Conservation (phyloP, 2,888 invertebrate genomes). For the Ormyrus rosae region DNA sequence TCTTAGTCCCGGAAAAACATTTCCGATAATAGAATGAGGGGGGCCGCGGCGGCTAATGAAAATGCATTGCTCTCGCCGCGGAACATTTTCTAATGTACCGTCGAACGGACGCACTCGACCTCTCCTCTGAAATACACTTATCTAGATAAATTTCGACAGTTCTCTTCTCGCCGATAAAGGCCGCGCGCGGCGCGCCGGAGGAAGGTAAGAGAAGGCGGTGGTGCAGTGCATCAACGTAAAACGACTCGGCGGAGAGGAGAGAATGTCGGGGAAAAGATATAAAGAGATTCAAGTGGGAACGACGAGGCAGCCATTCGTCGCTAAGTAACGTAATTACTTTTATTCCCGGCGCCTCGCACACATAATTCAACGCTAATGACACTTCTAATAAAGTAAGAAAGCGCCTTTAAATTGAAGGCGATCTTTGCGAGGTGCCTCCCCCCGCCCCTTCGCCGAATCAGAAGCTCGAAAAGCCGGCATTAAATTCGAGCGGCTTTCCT, state of each 20-base stretch:
- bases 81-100: constrained; percentile 39
- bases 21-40: constrained; percentile 26
- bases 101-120: constrained; percentile 15
- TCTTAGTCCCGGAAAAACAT: background rate
- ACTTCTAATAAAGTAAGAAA: too few species aligned
- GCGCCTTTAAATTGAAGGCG: too few species aligned
- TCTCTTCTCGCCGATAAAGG: constrained; percentile 18
- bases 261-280: constrained; percentile 27
- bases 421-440: too few species aligned
- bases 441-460: too few species aligned
- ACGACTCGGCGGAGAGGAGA: background rate
- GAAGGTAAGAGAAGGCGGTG: constrained; percentile 24
- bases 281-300: constrained; percentile 7
- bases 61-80: constrained; percentile 35
- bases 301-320: background rate
- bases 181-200: background rate
- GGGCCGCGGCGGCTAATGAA: constrained; percentile 33
- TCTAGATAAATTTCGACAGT: constrained; percentile 52
- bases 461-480: too few species aligned
- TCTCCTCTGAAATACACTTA: constrained; percentile 40
- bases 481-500: too few species aligned
- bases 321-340: constrained; percentile 20
- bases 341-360: background rate
- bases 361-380: too few species aligned
- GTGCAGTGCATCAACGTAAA: constrained; percentile 37